Evolutionary conservation across 2,113 vertebrate species (phyloP).

Genomic region (Erythrocebus patas): DNA sequence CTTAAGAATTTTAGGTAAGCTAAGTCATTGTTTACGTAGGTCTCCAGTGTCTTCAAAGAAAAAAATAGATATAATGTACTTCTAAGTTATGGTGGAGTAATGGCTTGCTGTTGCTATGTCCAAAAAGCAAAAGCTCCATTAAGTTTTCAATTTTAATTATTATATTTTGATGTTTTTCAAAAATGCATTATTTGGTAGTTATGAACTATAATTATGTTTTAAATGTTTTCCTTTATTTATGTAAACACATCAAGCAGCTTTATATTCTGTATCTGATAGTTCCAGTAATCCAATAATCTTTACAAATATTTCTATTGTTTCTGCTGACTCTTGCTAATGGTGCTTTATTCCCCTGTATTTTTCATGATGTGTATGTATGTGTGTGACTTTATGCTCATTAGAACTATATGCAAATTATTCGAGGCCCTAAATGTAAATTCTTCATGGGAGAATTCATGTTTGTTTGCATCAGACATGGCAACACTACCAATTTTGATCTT

Average conservation of each 20-base stretch:
- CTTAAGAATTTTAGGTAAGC: not conserved
- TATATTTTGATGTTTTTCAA: not conserved
- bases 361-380: not conserved
- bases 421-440: not conserved
- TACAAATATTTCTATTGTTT: not conserved
- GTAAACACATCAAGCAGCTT: not conserved
- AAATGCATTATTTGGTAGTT: not conserved
- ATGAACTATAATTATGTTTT: not conserved
- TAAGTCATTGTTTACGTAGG: not conserved
- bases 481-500: not conserved
- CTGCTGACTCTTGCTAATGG: not conserved
- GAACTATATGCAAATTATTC: not conserved
- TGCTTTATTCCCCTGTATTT: not conserved
- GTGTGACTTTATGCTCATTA: not conserved
- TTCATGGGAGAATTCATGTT: not conserved
- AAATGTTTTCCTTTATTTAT: not conserved
- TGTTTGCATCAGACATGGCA: not conserved
- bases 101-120: not conserved
- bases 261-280: not conserved
- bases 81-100: not conserved
- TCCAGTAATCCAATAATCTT: not conserved
- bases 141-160: not conserved
- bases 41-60: not conserved
- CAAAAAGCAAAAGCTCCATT: not conserved
- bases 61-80: not conserved